phyloP scores from a whole-genome alignment of 2,888 invertebrate species.

The Fissipunctia ypsillon region DNA sequence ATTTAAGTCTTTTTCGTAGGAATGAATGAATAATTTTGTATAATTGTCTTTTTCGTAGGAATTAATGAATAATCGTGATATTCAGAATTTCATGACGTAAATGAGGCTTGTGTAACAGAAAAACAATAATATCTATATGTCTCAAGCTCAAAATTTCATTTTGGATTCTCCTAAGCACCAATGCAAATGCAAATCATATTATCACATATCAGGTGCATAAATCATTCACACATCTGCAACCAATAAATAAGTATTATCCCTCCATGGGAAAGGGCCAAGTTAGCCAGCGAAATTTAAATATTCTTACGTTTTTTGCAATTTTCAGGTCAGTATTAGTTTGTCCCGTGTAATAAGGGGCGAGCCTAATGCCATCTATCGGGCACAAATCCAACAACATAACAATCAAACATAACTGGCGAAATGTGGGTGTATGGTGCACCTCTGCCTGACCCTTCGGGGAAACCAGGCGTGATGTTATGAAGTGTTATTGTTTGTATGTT shows the following conservation, averaged over 20 bases:
- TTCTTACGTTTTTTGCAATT: too few species aligned
- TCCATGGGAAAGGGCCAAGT: too few species aligned
- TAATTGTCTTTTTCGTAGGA: conserved; percentile 34
- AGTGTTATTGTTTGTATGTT: too few species aligned
- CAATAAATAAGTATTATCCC: neutral
- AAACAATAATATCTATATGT: neutral
- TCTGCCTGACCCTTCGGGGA: too few species aligned
- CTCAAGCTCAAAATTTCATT: neutral
- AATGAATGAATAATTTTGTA: conserved; percentile 31
- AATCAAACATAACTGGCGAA: too few species aligned
- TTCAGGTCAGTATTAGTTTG: too few species aligned
- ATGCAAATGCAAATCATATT: neutral
- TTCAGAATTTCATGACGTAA: conserved; percentile 5
- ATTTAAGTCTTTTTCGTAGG: conserved; percentile 32
- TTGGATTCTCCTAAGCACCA: neutral
- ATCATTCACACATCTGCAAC: neutral
- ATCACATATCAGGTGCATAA: neutral
- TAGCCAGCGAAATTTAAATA: too few species aligned
- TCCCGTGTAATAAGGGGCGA: too few species aligned
- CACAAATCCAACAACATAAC: too few species aligned
- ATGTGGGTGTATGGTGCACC: too few species aligned
- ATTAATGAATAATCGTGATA: conserved; percentile 14
- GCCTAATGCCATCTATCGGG: too few species aligned
- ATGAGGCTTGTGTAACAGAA: neutral
- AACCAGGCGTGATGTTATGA: too few species aligned